Evolutionary conservation across 2,797 vertebrate species (phyloP).

Genomic region (Lemur catta): DNA sequence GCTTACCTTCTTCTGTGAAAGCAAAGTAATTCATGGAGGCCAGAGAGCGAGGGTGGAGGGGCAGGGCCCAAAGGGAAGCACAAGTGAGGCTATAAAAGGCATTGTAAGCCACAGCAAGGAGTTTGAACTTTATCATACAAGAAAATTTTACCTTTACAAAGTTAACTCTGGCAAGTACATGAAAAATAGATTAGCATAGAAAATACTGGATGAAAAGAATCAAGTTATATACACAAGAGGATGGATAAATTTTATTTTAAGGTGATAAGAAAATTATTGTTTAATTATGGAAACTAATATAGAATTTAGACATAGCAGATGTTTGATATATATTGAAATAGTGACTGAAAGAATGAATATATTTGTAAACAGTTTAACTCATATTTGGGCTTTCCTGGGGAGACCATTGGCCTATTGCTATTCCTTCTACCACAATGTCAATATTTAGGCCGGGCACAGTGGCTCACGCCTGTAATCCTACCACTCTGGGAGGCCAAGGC

Average conservation of each 20-base stretch:
- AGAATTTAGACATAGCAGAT: neutral
- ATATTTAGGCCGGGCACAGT: neutral
- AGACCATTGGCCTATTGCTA: neutral
- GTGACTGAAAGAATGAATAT: neutral
- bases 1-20: neutral
- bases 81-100: neutral
- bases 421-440: neutral
- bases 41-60: rapidly evolving
- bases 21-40: neutral
- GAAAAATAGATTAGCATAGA: neutral
- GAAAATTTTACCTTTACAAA: neutral
- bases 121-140: neutral
- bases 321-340: neutral
- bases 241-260: neutral
- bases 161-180: neutral
- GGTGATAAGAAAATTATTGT: neutral
- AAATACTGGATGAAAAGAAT: neutral
- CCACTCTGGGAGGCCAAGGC: too few relatives aligned
- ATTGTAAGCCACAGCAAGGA: neutral
- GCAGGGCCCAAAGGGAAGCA: neutral
- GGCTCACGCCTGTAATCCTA: too few relatives aligned
- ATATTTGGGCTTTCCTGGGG: neutral
- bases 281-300: neutral
- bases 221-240: neutral
- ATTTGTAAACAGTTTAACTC: neutral